Evolutionary conservation across 2,888 invertebrate species (phyloP), one percentile per base, ranked within the genome.

Genomic region (Drosophila heteroneura): DNA sequence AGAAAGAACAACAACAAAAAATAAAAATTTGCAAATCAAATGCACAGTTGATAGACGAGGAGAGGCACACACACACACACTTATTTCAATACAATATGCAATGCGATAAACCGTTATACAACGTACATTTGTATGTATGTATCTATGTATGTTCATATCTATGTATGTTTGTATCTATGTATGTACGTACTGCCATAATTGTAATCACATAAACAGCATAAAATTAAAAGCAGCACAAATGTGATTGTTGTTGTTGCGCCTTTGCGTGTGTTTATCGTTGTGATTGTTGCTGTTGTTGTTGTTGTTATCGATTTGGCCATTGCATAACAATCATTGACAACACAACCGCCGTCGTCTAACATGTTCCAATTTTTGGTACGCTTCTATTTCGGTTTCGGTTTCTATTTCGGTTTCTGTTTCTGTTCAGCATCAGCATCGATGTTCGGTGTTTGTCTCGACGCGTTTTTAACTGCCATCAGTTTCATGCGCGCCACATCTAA

Each of bases 191-290:
- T 91, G 70, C 83, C 89, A 81, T 91, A 83, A 74, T 91, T 89
- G 79, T 81, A 83, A 80, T 83, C 90, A 82, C 91, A 89, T 74
- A 91, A 82, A 71, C 88, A 91, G 75, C 88, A 91, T 73, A 89
- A 74, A 71, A 91, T 88, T 83, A 89, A 79, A n/a, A 88, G 74
- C 81, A 90, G 28, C 57, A 90, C 69, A 64, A 88, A 79, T 67
- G 81, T 76, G 51, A 84, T 75, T 74, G 74, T 84, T 65, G 91
- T 83, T 61, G 76, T 81, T 51, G 51, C 12, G 71, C 78, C 63
- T 63, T 67, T 74, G 76, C 90, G 89, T 56, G 89, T 89, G 30
- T 83, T 67, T 75, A 85, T 69, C 28, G 70, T 73, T 62, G 70
- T 65, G 32, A 67, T 44, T 64, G 67, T 22, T 70, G 58, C 30